Evolutionary conservation across 2,797 vertebrate species (phyloP), one percentile per base, ranked within the genome.

Genomic region (Picus viridis): DNA sequence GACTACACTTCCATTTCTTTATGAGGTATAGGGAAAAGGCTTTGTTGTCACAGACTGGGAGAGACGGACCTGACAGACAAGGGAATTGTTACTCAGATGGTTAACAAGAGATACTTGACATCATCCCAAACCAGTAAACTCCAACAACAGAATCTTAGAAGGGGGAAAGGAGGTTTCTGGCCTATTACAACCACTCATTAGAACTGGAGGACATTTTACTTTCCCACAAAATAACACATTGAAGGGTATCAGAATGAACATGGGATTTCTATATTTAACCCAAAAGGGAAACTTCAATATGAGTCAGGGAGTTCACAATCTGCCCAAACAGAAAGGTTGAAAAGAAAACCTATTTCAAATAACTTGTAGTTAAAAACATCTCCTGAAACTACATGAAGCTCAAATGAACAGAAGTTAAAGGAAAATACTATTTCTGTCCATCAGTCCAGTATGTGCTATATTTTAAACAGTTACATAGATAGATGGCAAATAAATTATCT

Each of bases 401-500:
- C 79, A 81, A 75, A 43, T 16, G 10, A 73, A 58, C 0, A 65
- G 16, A 80, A 73, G 68, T 16, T 57, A 86, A 93, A 83, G 81
- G 39, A 58, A 81, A 78, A 20, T 26, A 54, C 19, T 69, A 18
- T 90, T 93, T 89, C 68, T 76, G 77, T 73, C 56, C 59, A 76
- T 30, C 51, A 72, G 36, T 73, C 59, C 58, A 69, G 93, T 61
- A 64, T 16, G 49, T 86, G 76, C 34, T 95, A 72, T 70, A 91
- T 90, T 78, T 73, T 75, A 80, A 92, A 67, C 9, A 83, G 56
- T 92, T 88, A 89, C 69, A 90, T 0, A 77, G 64, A 67, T 53
- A 39, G n/a, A 78, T 30, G n/a, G 90, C 76, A 93, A 97, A 92
- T 32, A 95, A 88, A 89, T 90, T 39, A 69, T 16, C 65, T 65